Base-by-base conservation (phyloP, 2,888 invertebrate genomes). In the Drosophila hawaiiensis region DNA sequence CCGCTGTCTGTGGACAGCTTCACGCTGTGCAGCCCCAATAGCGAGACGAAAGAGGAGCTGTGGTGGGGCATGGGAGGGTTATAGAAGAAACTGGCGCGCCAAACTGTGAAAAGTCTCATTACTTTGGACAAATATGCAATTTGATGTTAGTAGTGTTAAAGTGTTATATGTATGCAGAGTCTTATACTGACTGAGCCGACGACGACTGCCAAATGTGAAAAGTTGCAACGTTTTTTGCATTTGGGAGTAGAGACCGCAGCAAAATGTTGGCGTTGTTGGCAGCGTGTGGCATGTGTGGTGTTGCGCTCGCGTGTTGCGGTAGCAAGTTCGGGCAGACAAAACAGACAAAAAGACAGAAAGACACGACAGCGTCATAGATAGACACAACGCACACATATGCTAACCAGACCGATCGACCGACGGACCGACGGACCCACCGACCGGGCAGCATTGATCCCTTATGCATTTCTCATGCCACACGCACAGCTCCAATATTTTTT, bases 41-140 rank as follows among this genome's bases (percentile, higher is more conserved):
- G 50, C 37, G 50, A 41, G 28, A 43, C 12, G 43, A 12, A 14
- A 7, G 22, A 47, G 47, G 47, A 1, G 22, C 7, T 6, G 37
- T 6, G 37, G 16, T 25, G 12, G 41, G 37, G 39, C 22, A 29
- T 60, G 29, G 25, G 59, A 60, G 22, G 14, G n/a, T 37, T n/a
- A 62, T 19, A 33, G 58, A 77, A 71, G 71, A 71, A 71, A 64
- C 68, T 71, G 75, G 80, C 88, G 85, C 85, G 81, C 81, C 76
- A 80, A 88, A 76, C 90, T 88, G 88, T 88, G 91, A 89, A 91
- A 89, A 91, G 91, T 90, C 89, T 89, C 89, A 90, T 91, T 91
- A 90, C 83, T 83, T 85, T 84, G 84, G 89, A 89, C 91, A 89
- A 89, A 90, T 89, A 89, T 91, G 91, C 91, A 82, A 85, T 85